These are phyloP conservation scores for Saguinus midas DNA, from an alignment of 2,113 vertebrate species.

Conservation along the genomic window DNA sequence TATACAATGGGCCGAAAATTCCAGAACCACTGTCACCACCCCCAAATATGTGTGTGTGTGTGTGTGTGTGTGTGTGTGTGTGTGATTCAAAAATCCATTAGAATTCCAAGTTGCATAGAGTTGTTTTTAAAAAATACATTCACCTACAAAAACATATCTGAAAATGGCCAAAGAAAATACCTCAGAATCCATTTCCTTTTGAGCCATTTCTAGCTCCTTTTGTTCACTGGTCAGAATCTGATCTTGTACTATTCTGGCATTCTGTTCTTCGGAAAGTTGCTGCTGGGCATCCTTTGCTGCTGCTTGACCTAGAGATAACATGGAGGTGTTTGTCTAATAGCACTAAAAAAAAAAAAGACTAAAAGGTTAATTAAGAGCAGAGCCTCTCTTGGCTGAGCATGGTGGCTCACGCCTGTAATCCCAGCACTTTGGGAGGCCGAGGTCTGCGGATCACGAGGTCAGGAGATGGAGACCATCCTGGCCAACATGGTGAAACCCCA, in stretches of 20 bases:
- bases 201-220: slow-evolving; percentile 87
- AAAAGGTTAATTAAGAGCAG: not conserved
- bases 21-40: too few species aligned
- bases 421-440: too few species aligned
- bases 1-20: not conserved
- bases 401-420: too few species aligned
- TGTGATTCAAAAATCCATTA: not conserved
- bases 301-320: slow-evolving; percentile 86
- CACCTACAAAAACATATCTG: not conserved
- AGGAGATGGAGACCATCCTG: too few species aligned
- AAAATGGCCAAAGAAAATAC: slow-evolving; percentile 70
- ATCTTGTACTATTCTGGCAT: slow-evolving; percentile 88
- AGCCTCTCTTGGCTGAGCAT: not conserved
- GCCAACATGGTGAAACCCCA: too few species aligned
- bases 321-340: not conserved
- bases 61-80: not conserved
- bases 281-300: slow-evolving; percentile 88
- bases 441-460: too few species aligned
- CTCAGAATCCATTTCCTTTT: slow-evolving; percentile 82
- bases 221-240: slow-evolving; percentile 90
- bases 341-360: not conserved
- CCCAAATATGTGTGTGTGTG: not conserved
- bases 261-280: slow-evolving; percentile 88
- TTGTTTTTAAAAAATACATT: not conserved
- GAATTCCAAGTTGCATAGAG: not conserved